phyloP scores from a whole-genome alignment of 1,140 invertebrate genomes.

The Magallana ariakensis region DNA sequence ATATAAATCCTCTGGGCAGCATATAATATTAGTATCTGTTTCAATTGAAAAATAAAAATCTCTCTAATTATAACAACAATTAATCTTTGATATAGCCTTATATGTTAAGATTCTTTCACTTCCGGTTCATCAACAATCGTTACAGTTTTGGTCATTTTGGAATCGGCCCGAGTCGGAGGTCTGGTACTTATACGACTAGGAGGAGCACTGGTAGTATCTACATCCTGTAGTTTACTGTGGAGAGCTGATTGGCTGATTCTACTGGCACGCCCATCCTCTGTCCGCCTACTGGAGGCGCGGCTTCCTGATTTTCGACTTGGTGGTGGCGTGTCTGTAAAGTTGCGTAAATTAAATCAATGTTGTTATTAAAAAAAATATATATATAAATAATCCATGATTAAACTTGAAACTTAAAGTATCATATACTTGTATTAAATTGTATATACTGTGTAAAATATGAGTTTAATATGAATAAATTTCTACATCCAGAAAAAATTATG shows the following conservation, averaged over 20 bases:
- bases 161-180: neutral
- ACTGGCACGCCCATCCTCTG: slow-evolving; percentile 4
- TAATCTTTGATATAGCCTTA: no score
- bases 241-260: slow-evolving; percentile 5
- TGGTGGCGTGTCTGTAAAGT: slow-evolving; percentile 32
- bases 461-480: neutral
- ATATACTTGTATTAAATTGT: no score
- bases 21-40: no score
- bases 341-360: neutral
- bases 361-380: neutral
- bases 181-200: neutral
- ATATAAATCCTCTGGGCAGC: no score
- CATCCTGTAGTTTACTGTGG: neutral
- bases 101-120: neutral
- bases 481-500: neutral
- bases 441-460: neutral
- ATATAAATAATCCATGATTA: no score
- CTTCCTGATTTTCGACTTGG: slow-evolving; percentile 30
- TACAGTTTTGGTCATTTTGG: slow-evolving; percentile 21
- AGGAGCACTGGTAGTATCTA: neutral
- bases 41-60: no score
- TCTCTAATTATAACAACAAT: no score
- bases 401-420: no score
- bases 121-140: slow-evolving; percentile 6
- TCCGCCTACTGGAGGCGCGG: slow-evolving; percentile 27